Percentiles rank a stretch among this genome's conserved stretches.
phyloP scores from a whole-genome alignment of 2,797 vertebrate species.

The Amazona ochrocephala region DNA sequence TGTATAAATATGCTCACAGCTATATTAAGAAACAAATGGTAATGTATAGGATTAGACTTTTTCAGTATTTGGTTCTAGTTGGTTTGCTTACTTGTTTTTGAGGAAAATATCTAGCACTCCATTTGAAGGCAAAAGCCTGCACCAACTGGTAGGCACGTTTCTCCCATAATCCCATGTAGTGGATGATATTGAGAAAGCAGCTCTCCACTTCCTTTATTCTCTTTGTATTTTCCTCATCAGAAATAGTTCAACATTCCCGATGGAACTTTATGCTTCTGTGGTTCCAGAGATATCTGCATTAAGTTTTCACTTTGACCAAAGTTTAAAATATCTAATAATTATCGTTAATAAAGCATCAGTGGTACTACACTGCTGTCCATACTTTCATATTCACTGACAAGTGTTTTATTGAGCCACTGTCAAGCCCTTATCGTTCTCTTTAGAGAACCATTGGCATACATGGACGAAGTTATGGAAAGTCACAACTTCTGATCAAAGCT shows the following conservation, averaged over 20 bases:
- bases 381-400: conserved; percentile 4
- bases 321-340: conserved; percentile 37
- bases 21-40: not conserved
- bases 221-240: not conserved
- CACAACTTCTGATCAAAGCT: not conserved
- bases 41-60: not conserved
- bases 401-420: not conserved
- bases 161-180: not conserved
- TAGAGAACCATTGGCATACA: not conserved
- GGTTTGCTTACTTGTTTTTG: not conserved
- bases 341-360: conserved; percentile 17
- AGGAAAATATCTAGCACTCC: not conserved
- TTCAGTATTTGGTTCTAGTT: not conserved
- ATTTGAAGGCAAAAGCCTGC: not conserved
- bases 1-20: not conserved
- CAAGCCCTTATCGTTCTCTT: not conserved
- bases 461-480: not conserved
- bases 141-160: not conserved
- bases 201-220: not conserved
- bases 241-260: not conserved
- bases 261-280: not conserved
- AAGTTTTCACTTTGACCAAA: conserved; percentile 12
- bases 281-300: not conserved
- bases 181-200: not conserved
- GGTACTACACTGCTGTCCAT: not conserved